Base-by-base conservation (phyloP, 2,797 vertebrate species). In the Tenualosa ilisha region DNA sequence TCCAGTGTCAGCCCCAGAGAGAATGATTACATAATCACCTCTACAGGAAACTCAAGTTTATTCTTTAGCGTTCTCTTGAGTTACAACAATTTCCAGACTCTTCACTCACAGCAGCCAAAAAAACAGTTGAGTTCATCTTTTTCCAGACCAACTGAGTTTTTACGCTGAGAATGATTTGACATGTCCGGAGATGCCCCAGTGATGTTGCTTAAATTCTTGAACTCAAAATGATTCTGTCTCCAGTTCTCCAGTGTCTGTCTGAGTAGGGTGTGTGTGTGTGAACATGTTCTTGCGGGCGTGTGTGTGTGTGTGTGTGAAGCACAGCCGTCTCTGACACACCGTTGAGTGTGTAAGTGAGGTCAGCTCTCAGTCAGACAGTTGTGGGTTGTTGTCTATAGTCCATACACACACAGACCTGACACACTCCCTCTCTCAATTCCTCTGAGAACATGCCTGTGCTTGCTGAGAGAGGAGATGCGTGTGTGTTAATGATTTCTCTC, bases 401-500 rank as follows among this genome's bases (percentile, higher is more conserved):
- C 26, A 13, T 6, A 49, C 72, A 26, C 81, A 84, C 81, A 82
- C 46, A 72, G 31, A 9, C 53, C 2, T 24, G 12, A 43, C 68
- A 20, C 68, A 46, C 50, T 13, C 50, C 3, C 46, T 75, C 37
- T 63, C n/a, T 51, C 2, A 51, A 4, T 1, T 22, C 2, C 8
- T 81, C 31, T 46, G 72, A 20, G 6, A 3, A 24, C 54, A 43
- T 49, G 37, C 53, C 24, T 15, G 7, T 81, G 82, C 46, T 24
- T 65, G 53, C 46, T 79, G 54, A 46, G 40, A 9, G 11, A 13
- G 5, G 53, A 15, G 13, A 15, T 75, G 68, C 3, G 37, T 79
- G 68, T 75, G 68, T 22, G 37, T 79, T 79, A 79, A 79, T 79
- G 72, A 79, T 79, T 79, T 79, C 37, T 46, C 72, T 79, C 15